These are phyloP conservation scores for Parapsyche elsis DNA, from an alignment of 1,140 invertebrate species.

Conservation along the genomic window DNA sequence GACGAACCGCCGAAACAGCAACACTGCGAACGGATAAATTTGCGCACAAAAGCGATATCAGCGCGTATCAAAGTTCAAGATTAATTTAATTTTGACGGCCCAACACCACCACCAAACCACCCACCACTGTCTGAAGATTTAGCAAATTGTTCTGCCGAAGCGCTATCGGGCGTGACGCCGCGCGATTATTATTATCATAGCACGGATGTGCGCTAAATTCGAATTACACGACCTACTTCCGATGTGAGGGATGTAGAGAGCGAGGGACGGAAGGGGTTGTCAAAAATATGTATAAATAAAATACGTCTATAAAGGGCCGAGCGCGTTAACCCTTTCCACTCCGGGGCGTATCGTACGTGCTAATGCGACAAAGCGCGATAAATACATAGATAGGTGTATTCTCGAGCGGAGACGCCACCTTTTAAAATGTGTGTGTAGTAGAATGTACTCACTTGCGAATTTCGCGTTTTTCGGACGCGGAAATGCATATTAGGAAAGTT, in stretches of 20 bases:
- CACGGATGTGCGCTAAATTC: background rate
- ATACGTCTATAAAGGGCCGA: background rate
- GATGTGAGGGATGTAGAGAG: background rate
- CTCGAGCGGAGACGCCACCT: no score
- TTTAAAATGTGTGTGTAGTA: no score
- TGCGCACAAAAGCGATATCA: background rate
- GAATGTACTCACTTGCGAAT: no score
- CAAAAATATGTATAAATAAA: background rate
- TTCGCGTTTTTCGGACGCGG: no score
- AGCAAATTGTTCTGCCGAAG: background rate
- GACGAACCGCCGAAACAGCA: background rate
- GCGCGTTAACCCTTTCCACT: background rate
- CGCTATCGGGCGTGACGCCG: background rate
- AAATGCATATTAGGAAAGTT: background rate
- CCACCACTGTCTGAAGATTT: background rate
- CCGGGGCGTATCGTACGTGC: background rate
- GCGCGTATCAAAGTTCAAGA: constrained; percentile 24
- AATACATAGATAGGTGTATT: no score
- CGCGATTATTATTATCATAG: background rate
- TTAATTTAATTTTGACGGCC: constrained; percentile 19
- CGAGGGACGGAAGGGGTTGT: background rate
- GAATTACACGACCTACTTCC: constrained; percentile 4
- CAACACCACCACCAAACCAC: background rate
- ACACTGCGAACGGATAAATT: background rate
- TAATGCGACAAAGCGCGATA: no score